Base-by-base conservation (phyloP, 2,888 invertebrate genomes). In the Bembecia ichneumoniformis region DNA sequence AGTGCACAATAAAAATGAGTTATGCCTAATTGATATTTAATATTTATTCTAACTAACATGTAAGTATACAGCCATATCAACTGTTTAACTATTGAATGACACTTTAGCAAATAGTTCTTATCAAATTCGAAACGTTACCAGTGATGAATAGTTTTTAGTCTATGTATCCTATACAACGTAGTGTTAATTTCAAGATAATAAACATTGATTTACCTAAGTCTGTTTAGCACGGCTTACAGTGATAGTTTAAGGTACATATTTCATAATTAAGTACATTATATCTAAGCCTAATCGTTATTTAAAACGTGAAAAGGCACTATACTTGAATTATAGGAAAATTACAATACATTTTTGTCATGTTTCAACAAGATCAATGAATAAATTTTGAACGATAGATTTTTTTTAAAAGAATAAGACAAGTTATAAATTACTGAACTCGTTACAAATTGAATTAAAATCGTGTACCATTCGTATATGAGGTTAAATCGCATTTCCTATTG, bases 271-370 rank as follows among this genome's bases (percentile, higher is more conserved):
- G 47, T 49, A 50, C 47, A 43, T 51, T 28, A 51, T 14, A 40
- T 51, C 46, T 55, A 44, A 46, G 47, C 46, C 47, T 46, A 51
- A 47, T 51, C 47, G 35, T 43, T 50, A 50, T 49, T 67, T 54
- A 69, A 71, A 77, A 69, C 57, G 60, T 74, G 74, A 71, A 83
- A 84, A 86, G 84, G 84, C 84, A 84, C 84, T 82, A 82, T 78
- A 64, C 77, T 80, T 82, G 75, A 74, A 63, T 71, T 72, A 73
- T 63, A 58, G 62, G 70, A 71, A 57, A 58, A 34, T 44, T 34
- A 60, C 40, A 40, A 40, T 40, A 14, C 13, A 40, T 5, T 13
- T 13, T 9, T 11, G 35, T 35, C 35, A 35, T 13, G 7, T 13
- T 40, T 40, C 7, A 14, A 40, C 40, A 40, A 40, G 40, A 40